phyloP scores from a whole-genome alignment of 2,797 vertebrate genomes.

The Acestrorhynchus altus region DNA sequence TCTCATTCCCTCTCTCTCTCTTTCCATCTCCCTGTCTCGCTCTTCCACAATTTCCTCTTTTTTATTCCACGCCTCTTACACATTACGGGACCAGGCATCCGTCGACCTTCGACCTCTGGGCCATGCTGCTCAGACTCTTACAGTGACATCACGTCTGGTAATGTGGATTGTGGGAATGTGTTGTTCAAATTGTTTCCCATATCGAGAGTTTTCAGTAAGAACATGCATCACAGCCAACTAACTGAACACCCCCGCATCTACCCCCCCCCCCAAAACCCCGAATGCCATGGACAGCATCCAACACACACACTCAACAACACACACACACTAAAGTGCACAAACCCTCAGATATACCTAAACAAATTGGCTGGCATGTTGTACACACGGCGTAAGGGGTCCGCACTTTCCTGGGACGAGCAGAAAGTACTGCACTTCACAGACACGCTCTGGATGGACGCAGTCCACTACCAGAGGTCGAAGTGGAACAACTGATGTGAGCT shows the following conservation, averaged over 20 bases:
- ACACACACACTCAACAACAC: constrained; percentile 15
- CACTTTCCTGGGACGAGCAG: neutral
- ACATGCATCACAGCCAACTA: constrained; percentile 26
- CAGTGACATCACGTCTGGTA: constrained; percentile 68
- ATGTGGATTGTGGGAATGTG: constrained; percentile 74
- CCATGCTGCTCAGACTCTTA: constrained; percentile 60
- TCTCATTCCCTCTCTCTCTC: constrained; percentile 49
- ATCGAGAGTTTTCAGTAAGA: constrained; percentile 62
- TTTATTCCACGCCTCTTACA: constrained; percentile 47
- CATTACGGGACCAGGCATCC: constrained; percentile 36
- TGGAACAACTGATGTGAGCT: constrained; percentile 75
- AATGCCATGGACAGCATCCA: constrained; percentile 46
- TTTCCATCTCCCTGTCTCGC: constrained; percentile 53
- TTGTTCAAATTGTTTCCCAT: constrained; percentile 75
- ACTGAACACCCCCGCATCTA: neutral
- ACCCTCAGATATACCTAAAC: constrained; percentile 28
- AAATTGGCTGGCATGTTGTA: constrained; percentile 11
- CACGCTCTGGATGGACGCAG: constrained; percentile 54
- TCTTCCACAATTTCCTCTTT: constrained; percentile 26
- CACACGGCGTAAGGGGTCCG: neutral
- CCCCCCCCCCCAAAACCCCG: neutral
- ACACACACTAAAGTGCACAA: constrained; percentile 1
- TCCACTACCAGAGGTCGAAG: constrained; percentile 64
- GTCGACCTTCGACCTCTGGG: constrained; percentile 65
- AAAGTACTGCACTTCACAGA: neutral